A percentile compares a stretch with the other conserved stretches of the same genome.
These are phyloP conservation scores for Drosophila pseudotalamancana DNA, from an alignment of 2,888 invertebrate species.

Conservation along the genomic window DNA sequence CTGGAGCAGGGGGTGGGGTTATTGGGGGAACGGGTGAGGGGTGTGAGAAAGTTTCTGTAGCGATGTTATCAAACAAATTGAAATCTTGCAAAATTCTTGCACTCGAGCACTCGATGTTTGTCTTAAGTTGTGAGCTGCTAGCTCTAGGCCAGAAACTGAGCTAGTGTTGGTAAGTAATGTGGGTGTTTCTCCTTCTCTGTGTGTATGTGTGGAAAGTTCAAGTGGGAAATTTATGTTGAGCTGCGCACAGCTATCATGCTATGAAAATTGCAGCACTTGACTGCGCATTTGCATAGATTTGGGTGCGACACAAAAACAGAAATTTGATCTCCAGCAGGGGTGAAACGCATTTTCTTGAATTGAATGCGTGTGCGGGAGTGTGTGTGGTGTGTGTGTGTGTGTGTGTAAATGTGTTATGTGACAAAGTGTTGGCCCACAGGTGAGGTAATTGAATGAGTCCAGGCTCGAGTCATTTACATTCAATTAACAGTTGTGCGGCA, in stretches of 20 bases:
- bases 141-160: constrained; percentile 16
- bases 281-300: constrained; percentile 66
- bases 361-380: constrained; percentile 15
- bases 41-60: background rate
- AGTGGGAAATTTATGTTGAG: constrained; percentile 56
- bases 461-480: constrained; percentile 65
- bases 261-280: constrained; percentile 50
- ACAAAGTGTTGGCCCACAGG: constrained; percentile 36
- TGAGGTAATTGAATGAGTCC: constrained; percentile 70
- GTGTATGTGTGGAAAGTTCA: constrained; percentile 7
- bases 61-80: constrained; percentile 72
- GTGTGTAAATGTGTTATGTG: background rate
- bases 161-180: constrained; percentile 21
- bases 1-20: background rate
- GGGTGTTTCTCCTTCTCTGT: background rate
- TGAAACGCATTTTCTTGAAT: constrained; percentile 48
- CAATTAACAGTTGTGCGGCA: constrained; percentile 67
- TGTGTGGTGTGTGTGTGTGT: background rate
- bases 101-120: constrained; percentile 46
- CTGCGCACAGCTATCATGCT: constrained; percentile 27
- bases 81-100: constrained; percentile 70
- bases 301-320: constrained; percentile 52
- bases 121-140: constrained; percentile 38
- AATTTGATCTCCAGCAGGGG: constrained; percentile 52
- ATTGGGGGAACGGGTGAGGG: too few species aligned